Conservation (phyloP, 2,888 invertebrate species). For the Hydropsyche betteni region DNA sequence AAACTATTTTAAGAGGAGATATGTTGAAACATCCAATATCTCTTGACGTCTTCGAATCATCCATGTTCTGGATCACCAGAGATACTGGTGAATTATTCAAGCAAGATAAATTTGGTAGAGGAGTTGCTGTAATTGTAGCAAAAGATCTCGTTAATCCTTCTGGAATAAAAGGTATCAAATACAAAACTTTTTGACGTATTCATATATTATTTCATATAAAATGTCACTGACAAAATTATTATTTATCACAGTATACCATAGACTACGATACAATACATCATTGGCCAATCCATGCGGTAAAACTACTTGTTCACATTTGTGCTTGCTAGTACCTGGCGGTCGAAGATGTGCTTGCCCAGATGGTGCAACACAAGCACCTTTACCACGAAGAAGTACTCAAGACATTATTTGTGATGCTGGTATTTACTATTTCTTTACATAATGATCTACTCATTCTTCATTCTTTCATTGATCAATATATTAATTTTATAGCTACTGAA, state of each 20-base stretch:
- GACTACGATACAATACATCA: slow-evolving; percentile 82
- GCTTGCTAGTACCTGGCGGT: slow-evolving; percentile 88
- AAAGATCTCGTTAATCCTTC: slow-evolving; percentile 87
- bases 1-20: slow-evolving; percentile 77
- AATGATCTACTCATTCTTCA: slow-evolving; percentile 3
- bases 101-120: slow-evolving; percentile 97
- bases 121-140: slow-evolving; percentile 84
- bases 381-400: slow-evolving; percentile 67
- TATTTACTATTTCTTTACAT: slow-evolving; percentile 54
- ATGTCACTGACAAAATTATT: neutral
- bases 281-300: slow-evolving; percentile 73
- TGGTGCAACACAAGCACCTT: slow-evolving; percentile 62
- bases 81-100: slow-evolving; percentile 86
- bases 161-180: slow-evolving; percentile 75
- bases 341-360: slow-evolving; percentile 93
- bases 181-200: too few species aligned
- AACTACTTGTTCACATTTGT: slow-evolving; percentile 89
- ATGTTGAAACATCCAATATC: slow-evolving; percentile 81
- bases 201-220: neutral
- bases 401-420: slow-evolving; percentile 84
- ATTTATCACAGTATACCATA: slow-evolving; percentile 76
- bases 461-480: neutral
- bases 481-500: slow-evolving; percentile 70
- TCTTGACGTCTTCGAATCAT: slow-evolving; percentile 93
- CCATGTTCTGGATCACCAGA: slow-evolving; percentile 91